Percentiles rank a stretch among this genome's conserved stretches.
phyloP scores from a whole-genome alignment of 2,797 vertebrate species.

The Sarcophilus harrisii region DNA sequence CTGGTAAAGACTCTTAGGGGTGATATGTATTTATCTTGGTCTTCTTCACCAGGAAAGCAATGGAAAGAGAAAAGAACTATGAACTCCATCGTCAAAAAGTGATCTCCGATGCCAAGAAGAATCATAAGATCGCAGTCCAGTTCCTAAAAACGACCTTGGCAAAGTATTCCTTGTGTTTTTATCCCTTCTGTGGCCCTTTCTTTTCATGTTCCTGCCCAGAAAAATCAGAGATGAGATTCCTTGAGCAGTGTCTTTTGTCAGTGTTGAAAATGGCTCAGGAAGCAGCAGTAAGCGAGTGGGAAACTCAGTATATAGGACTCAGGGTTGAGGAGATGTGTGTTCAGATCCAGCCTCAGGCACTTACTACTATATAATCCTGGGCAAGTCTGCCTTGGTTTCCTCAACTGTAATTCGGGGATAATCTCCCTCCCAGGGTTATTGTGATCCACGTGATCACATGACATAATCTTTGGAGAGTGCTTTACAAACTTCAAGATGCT shows the following conservation, averaged over 20 bases:
- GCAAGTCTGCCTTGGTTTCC: not conserved
- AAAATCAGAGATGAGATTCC: no score
- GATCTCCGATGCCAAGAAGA: conserved; percentile 82
- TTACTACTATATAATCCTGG: not conserved
- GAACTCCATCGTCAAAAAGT: conserved; percentile 83
- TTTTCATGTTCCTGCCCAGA: fast-evolving
- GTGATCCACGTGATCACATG: not conserved
- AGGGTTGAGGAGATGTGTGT: not conserved
- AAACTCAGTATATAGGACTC: fast-evolving
- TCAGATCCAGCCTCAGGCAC: not conserved
- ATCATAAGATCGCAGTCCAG: conserved; percentile 83
- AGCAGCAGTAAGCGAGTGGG: fast-evolving
- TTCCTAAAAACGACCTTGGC: conserved; percentile 90
- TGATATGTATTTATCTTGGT: not conserved
- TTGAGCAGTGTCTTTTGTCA: not conserved
- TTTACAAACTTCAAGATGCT: not conserved
- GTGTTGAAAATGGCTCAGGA: not conserved
- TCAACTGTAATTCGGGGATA: not conserved
- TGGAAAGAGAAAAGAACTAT: conserved; percentile 73
- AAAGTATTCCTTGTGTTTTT: conserved; percentile 83
- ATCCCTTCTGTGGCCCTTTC: not conserved
- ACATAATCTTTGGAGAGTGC: not conserved
- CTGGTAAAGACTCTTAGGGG: not conserved
- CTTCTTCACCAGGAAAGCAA: conserved; percentile 82
- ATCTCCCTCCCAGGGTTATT: not conserved